Base-by-base conservation (phyloP, 2,888 invertebrate species). In the Drosophila mettleri region DNA sequence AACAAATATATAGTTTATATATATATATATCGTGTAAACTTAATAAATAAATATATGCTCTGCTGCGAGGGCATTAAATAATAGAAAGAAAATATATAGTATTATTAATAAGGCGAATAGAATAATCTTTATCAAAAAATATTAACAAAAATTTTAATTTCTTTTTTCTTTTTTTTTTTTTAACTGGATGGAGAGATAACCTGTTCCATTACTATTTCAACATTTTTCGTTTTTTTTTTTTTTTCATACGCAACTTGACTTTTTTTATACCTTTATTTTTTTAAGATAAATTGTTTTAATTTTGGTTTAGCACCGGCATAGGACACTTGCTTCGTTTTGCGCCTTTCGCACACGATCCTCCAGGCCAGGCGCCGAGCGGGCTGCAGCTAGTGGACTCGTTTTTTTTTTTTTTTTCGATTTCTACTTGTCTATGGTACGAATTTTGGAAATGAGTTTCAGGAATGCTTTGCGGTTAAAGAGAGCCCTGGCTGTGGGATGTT, bases 301-400 rank as follows among this genome's bases (percentile, higher is more conserved):
- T 49, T 49, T 49, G 88, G 89, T 88, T 86, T 91, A 91, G 91
- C 91, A 92, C 91, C 91, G 80, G 88, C 83, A 82, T 91, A 91
- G 92, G 91, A 92, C 89, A 91, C 91, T 91, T 91, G 83, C 90
- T 89, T 89, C 88, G 90, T 83, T 71, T 67, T 64, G 49, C 53
- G 51, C 34, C 43, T 43, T 60, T 62, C 60, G 61, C 60, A 38
- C 67, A 53, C 63, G 57, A 41, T 51, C 7, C 14, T 16, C 36
- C 46, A 36, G 39, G 6, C 46, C 68, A 22, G 8, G 16, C 1
- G 24, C 29, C 10, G 41, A 2, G n/a, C 24, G 43, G 43, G 29
- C 3, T 14, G 9, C 16, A 36, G 45, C 29, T 58, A 54, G 59
- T 24, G 24, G 41, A 61, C 54, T 16, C 38, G 20, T 10, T 24